These are phyloP conservation scores for Lomographa bimaculata DNA, from an alignment of 2,888 invertebrate genomes.

Conservation along the genomic window DNA sequence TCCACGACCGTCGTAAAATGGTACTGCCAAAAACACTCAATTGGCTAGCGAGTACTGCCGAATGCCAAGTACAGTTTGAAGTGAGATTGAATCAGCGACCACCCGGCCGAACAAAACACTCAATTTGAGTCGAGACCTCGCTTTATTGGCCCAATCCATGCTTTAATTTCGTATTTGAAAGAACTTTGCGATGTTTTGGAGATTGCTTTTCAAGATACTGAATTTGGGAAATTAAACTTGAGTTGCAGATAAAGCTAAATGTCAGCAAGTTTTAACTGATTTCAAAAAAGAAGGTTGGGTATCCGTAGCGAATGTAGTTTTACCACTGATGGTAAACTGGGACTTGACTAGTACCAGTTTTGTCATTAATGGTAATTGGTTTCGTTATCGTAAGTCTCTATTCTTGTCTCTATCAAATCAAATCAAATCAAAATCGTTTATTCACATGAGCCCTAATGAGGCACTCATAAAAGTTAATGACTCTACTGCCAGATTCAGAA, in stretches of 20 bases:
- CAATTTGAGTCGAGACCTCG: slow-evolving; percentile 54
- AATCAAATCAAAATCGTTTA: too few relatives aligned
- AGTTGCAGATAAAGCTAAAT: background rate
- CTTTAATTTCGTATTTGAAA: slow-evolving; percentile 18
- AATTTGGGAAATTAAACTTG: slow-evolving; percentile 3
- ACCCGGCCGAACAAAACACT: slow-evolving; percentile 57
- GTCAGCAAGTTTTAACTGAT: too few relatives aligned
- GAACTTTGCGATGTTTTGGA: slow-evolving; percentile 9
- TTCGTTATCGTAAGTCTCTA: too few relatives aligned
- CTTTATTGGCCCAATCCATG: slow-evolving; percentile 45
- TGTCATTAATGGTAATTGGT: too few relatives aligned
- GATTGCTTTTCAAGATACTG: slow-evolving; percentile 13
- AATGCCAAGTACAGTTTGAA: slow-evolving; percentile 10
- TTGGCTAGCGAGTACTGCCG: slow-evolving; percentile 6
- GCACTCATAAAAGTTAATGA: too few relatives aligned
- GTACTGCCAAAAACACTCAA: background rate
- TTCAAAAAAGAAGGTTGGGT: too few relatives aligned
- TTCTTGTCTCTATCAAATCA: too few relatives aligned
- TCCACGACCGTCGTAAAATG: slow-evolving; percentile 5
- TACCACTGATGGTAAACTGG: too few relatives aligned
- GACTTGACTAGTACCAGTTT: too few relatives aligned
- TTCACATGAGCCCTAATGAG: too few relatives aligned
- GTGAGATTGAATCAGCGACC: slow-evolving; percentile 47
- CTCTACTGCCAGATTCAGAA: too few relatives aligned
- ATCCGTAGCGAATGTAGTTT: too few relatives aligned